phyloP scores from a whole-genome alignment of 1,140 invertebrate genomes.

The Papilio glaucus region DNA sequence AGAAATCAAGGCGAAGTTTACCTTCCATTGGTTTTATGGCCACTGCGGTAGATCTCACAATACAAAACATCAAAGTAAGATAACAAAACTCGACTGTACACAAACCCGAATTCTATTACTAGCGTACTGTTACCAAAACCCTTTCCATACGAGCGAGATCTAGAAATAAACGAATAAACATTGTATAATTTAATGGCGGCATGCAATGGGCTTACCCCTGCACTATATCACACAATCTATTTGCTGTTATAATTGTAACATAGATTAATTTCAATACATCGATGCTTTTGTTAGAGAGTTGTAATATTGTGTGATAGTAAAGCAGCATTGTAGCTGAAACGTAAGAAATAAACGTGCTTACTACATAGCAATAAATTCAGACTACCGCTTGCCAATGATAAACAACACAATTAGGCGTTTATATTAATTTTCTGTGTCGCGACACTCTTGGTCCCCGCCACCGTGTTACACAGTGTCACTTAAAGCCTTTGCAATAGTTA shows the following conservation, averaged over 20 bases:
- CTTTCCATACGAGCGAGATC: constrained; percentile 32
- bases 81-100: no score
- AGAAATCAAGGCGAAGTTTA: no score
- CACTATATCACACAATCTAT: neutral
- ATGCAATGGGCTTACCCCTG: neutral
- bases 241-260: neutral
- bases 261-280: neutral
- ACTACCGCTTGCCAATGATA: constrained; percentile 48
- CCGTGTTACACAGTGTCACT: constrained; percentile 33
- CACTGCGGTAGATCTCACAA: no score
- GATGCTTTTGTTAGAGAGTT: neutral
- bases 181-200: constrained; percentile 42
- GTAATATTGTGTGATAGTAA: neutral
- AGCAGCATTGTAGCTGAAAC: neutral
- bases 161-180: constrained; percentile 46
- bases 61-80: no score
- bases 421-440: constrained; percentile 41
- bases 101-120: neutral
- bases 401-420: constrained; percentile 58
- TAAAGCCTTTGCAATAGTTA: neutral
- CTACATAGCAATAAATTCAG: constrained; percentile 45
- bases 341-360: neutral
- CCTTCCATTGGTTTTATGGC: no score
- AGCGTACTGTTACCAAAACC: constrained; percentile 39
- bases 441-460: neutral